A percentile compares a stretch with the other conserved stretches of the same genome.
Evolutionary conservation across 1,140 invertebrate species (phyloP).

Genomic region (Zaprionus camerounensis): DNA sequence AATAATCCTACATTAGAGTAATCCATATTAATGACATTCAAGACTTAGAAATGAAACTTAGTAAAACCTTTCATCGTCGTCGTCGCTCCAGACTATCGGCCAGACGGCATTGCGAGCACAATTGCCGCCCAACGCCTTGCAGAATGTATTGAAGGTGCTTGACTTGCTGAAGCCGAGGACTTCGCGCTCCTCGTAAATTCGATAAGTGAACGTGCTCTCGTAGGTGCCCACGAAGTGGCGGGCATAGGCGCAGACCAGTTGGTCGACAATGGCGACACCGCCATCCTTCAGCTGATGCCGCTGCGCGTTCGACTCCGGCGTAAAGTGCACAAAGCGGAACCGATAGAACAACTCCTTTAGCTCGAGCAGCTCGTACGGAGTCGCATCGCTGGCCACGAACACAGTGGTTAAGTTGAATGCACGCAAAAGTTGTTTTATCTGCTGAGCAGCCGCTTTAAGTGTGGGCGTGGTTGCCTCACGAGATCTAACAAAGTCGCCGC

Average conservation of each 20-base stretch:
- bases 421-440: conserved; percentile 88
- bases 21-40: conserved; percentile 19
- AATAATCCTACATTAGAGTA: conserved; percentile 21
- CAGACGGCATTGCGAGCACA: conserved; percentile 85
- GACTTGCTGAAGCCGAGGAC: conserved; percentile 93
- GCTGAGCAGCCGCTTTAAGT: conserved; percentile 88
- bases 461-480: conserved; percentile 88
- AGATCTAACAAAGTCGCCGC: conserved; percentile 91
- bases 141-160: conserved; percentile 96
- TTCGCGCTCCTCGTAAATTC: conserved; percentile 98
- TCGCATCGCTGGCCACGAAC: conserved; percentile 93
- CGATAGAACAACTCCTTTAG: conserved; percentile 73
- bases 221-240: conserved; percentile 94
- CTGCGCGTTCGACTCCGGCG: conserved; percentile 69
- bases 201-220: conserved; percentile 97
- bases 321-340: conserved; percentile 69
- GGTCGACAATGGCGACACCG: conserved; percentile 96
- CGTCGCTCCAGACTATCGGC: conserved; percentile 85
- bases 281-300: conserved; percentile 90
- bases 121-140: conserved; percentile 85
- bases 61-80: conserved; percentile 57
- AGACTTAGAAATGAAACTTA: conserved; percentile 11
- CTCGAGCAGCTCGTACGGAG: conserved; percentile 79
- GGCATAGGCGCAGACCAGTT: conserved; percentile 96
- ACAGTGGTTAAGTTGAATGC: conserved; percentile 87